Evolutionary conservation across 2,113 vertebrate genomes (phyloP), one percentile per base, ranked within the genome.

Genomic region (Otus sunia): DNA sequence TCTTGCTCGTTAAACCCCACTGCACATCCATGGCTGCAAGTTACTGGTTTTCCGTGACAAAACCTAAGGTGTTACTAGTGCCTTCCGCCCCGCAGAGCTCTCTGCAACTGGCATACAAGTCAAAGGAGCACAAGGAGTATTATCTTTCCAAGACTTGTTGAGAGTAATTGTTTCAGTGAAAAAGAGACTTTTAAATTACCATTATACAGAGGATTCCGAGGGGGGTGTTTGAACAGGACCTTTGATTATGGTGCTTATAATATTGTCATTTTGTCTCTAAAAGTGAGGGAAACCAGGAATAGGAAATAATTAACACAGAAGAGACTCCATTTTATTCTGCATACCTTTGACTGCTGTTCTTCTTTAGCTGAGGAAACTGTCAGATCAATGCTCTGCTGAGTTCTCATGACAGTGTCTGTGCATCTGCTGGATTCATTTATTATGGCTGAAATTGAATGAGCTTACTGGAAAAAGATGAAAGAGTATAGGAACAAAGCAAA

Each of bases 51-150:
- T 66, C 60, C 2, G 0, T 63, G 63, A 27, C 37, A 29, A 27
- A 77, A 19, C 22, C 37, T 26, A 4, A 21, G 0, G 5, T 0
- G 1, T 21, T 47, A 34, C 30, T 36, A 2, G 27, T 1, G 0
- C 60, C 41, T 30, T 34, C 74, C 45, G 23, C 63, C 75, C 18
- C 9, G 53, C 59, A 71, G 62, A 45, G 30, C 21, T 22, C 39
- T 53, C 37, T 75, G 73, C 12, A 10, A 32, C 41, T 50, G 49
- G 76, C 16, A 2, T 4, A 10, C 0, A 5, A 5, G 45, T 43
- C 81, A 43, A 47, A 47, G 49, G 47, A 64, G 30, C 56, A 66
- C 7, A 26, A 41, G 47, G 14, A 53, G 9, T 45, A 39, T 15
- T 55, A 14, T n/a, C 12, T 63, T 66, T 71, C 60, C 72, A n/a